Conservation (phyloP, 2,888 invertebrate species). For the Lydus trimaculatus region DNA sequence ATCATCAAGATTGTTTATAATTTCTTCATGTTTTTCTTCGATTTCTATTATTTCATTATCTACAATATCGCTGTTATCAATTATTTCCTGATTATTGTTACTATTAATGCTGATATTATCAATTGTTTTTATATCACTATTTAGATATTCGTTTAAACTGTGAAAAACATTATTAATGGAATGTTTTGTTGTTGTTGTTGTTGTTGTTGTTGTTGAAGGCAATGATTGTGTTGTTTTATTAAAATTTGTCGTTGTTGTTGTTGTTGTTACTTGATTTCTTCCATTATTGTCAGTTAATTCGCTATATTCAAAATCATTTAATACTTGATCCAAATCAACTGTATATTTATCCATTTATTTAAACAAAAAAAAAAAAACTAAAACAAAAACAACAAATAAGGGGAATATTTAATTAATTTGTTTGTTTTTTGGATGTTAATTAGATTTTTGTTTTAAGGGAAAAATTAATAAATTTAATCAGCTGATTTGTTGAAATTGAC, state of each 20-base stretch:
- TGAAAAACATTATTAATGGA: constrained; percentile 70
- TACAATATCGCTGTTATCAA: background rate
- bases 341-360: constrained; percentile 62
- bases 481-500: background rate
- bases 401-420: too few relatives aligned
- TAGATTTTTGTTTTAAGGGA: background rate
- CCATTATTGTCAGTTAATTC: constrained; percentile 62
- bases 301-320: constrained; percentile 83
- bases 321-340: constrained; percentile 82
- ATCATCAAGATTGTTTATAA: background rate
- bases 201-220: constrained; percentile 17
- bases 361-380: too few relatives aligned
- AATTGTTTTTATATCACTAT: constrained; percentile 53
- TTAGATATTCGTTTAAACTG: constrained; percentile 70
- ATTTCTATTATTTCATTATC: background rate
- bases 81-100: constrained; percentile 9
- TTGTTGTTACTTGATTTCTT: constrained; percentile 27
- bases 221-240: background rate
- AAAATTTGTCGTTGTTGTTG: constrained; percentile 19
- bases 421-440: too few relatives aligned
- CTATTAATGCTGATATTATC: constrained; percentile 3
- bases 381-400: too few relatives aligned
- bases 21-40: background rate
- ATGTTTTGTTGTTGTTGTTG: constrained; percentile 50
- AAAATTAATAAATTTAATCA: background rate